phyloP scores from a whole-genome alignment of 2,888 invertebrate genomes.

The Melanotus villosus region DNA sequence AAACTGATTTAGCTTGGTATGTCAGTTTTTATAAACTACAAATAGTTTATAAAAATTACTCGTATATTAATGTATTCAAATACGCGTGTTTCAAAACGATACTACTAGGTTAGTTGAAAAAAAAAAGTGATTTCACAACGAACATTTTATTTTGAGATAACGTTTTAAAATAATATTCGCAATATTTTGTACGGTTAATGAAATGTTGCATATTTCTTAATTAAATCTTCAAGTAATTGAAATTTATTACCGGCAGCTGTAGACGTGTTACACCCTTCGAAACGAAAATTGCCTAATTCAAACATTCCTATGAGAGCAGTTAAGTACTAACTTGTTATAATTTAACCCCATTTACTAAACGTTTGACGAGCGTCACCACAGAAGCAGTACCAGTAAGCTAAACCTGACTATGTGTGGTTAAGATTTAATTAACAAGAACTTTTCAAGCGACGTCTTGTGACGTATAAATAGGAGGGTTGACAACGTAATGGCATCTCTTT shows the following conservation, averaged over 20 bases:
- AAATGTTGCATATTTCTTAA: no score
- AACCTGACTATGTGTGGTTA: slow-evolving; percentile 45
- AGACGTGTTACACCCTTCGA: background rate
- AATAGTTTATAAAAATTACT: no score
- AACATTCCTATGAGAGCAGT: slow-evolving; percentile 19
- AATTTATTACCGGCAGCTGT: slow-evolving; percentile 8
- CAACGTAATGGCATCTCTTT: slow-evolving; percentile 3
- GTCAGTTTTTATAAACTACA: no score
- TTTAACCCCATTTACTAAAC: slow-evolving; percentile 36
- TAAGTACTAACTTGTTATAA: slow-evolving; percentile 37
- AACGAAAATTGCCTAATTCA: slow-evolving; percentile 17
- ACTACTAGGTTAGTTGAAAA: no score
- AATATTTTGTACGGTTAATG: no score
- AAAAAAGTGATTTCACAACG: no score
- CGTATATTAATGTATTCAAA: no score
- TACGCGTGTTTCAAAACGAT: no score
- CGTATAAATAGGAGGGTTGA: slow-evolving; percentile 1
- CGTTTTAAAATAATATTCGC: no score
- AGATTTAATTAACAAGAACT: slow-evolving; percentile 51
- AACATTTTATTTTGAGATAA: no score
- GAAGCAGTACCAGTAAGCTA: slow-evolving; percentile 33
- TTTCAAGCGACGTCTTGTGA: slow-evolving; percentile 36
- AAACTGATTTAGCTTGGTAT: no score
- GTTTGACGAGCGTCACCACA: slow-evolving; percentile 40
- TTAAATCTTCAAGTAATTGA: slow-evolving; percentile 11